phyloP scores from a whole-genome alignment of 2,113 vertebrate genomes.

The Hippopotamus amphibius region DNA sequence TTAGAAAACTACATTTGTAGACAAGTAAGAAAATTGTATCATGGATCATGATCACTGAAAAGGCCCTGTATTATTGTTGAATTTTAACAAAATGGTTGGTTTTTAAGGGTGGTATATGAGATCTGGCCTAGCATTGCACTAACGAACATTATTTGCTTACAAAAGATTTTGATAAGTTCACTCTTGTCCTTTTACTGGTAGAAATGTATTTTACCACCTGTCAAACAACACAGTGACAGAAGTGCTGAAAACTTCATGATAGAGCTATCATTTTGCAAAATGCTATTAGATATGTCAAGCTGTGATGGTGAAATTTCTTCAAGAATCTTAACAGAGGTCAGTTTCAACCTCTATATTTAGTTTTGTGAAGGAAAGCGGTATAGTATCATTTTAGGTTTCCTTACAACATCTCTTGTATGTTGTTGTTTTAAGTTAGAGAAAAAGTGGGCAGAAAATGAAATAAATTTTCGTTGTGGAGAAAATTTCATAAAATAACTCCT shows the following conservation, averaged over 20 bases:
- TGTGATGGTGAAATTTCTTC: neutral
- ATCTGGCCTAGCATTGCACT: neutral
- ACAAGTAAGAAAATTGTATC: neutral
- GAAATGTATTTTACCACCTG: slow-evolving; percentile 39
- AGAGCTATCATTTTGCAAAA: neutral
- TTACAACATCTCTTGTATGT: slow-evolving; percentile 32
- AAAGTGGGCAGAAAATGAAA: slow-evolving; percentile 58
- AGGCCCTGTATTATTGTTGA: neutral
- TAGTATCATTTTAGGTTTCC: slow-evolving; percentile 66
- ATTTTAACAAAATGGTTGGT: neutral
- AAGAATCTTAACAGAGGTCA: slow-evolving; percentile 26
- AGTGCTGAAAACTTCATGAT: slow-evolving; percentile 47
- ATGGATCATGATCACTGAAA: neutral
- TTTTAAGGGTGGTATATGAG: slow-evolving; percentile 38
- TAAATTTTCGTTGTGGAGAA: neutral
- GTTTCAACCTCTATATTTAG: slow-evolving; percentile 58
- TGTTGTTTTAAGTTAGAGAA: neutral
- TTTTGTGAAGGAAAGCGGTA: slow-evolving; percentile 37
- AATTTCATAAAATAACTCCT: neutral
- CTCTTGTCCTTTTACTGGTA: slow-evolving; percentile 62
- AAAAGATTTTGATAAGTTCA: neutral
- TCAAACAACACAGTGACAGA: slow-evolving; percentile 53
- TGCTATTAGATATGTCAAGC: slow-evolving; percentile 56
- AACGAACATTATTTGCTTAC: slow-evolving; percentile 15
- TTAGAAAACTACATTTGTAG: neutral